Evolutionary conservation across 1,140 invertebrate genomes (phyloP), one percentile per base, ranked within the genome.

Genomic region (Ptiloglossa arizonensis): DNA sequence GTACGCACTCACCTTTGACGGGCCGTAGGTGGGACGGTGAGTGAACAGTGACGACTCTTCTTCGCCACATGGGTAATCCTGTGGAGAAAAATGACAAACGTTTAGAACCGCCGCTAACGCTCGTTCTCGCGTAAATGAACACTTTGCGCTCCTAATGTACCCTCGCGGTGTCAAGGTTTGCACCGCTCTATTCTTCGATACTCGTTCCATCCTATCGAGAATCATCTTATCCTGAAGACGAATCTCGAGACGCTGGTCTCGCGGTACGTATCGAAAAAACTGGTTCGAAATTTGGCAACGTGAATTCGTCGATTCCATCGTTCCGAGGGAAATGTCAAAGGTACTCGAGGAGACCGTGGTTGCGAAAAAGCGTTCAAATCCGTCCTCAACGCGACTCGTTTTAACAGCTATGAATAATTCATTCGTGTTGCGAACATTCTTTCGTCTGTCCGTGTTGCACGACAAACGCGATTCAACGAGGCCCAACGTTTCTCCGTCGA

Each of bases 41-140:
- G 85, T 83, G 87, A 86, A 89, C 62, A 80, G 70, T 71, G 79
- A 83, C 59, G 79, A 78, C 72, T 84, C 85, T 86, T 87, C 71
- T 85, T 79, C 83, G 87, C 85, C 88, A 86, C 91, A 92, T 91
- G 88, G 69, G 88, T 89, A 87, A 87, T 88, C 85, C 91, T 92
- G 85, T 22, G 86, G 86, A 77, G 69, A 74, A 80, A 82, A 73
- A 59, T 62, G 24, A 59, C 22, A 35, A 32, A 82, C 17, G 8
- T 50, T 74, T 46, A 29, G 22, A 24, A 19, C 19, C 2, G 1
- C 19, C 8, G 3, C 11, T 35, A 35, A 24, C 0, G 0, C 5
- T 24, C 24, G 9, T 35, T 35, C 5, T 35, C 17, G 5, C 5
- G 2, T 46, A n/a, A 50, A 17, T 46, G 41, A 41, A 2, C 11